Evolutionary conservation across 2,888 invertebrate species (phyloP), one percentile per base, ranked within the genome.

Genomic region (Zhengitettix transpicula): DNA sequence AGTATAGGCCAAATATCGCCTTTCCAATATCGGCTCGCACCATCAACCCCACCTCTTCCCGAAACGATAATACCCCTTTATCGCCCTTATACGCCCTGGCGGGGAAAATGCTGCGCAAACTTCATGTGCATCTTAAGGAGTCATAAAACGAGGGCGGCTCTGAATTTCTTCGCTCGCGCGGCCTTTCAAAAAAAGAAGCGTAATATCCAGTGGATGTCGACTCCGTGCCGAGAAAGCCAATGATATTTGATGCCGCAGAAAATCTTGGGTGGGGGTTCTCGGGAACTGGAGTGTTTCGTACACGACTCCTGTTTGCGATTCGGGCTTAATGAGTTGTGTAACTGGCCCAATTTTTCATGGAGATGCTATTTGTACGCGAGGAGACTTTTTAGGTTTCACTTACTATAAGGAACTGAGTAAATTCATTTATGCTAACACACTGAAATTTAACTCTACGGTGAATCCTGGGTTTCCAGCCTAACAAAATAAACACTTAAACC

Each of bases 191-290:
- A 42, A 40, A 56, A 56, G 17, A 56, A 62, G 58, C 57, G 62
- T 62, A 61, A 61, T 61, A 61, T 57, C 55, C 52, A 62, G 51
- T 57, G 51, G 42, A 62, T 41, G 58, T 54, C 17, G 40, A 12
- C 51, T 42, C 58, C 60, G 60, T 60, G 60, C 57, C 58, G 44
- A 12, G 60, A 44, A 58, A 51, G 17, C 42, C 54, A 60, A 60
- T 54, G 54, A 55, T 57, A 55, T 47, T 52, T 17, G 51, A 57
- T 60, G 60, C 28, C 28, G 7, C 28, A 28, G 28, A 28, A 28
- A 28, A 28, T 28, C 28, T 28, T 28, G 2, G 28, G 28, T 28
- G 28, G 28, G 28, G 28, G 28, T 28, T 28, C 28, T 28, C 28
- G 3, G 28, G 28, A n/a, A 28, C 28, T 28, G n/a, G n/a, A 28